These are phyloP conservation scores for Andrena dorsata DNA, from an alignment of 2,888 invertebrate genomes.

Conservation along the genomic window DNA sequence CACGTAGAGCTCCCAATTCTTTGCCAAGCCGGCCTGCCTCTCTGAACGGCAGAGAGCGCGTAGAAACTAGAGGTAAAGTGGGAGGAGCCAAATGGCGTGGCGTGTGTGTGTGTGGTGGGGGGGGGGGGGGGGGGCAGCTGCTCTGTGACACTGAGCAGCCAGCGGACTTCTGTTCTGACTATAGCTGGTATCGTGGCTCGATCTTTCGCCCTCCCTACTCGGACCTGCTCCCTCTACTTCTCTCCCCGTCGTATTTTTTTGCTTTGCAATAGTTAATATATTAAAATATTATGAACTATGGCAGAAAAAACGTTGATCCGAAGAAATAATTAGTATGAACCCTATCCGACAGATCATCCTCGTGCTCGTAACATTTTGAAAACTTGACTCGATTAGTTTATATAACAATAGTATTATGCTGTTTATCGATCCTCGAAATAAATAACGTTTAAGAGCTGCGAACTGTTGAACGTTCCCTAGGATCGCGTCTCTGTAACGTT, in stretches of 20 bases:
- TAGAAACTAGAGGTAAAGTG: neutral
- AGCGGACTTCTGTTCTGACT: neutral
- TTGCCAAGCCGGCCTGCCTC: neutral
- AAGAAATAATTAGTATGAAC: conserved; percentile 66
- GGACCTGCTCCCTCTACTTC: conserved; percentile 11
- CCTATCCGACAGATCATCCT: conserved; percentile 55
- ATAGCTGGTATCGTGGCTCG: conserved; percentile 28
- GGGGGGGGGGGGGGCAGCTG: neutral
- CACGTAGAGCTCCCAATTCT: neutral
- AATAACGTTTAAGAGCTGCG: conserved; percentile 59
- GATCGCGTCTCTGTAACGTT: conserved; percentile 39
- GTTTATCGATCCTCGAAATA: conserved; percentile 66
- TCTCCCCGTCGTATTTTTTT: neutral
- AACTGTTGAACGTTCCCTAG: conserved; percentile 46
- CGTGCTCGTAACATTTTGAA: conserved; percentile 62
- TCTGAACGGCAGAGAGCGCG: neutral
- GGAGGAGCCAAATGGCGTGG: neutral
- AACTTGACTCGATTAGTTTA: conserved; percentile 66
- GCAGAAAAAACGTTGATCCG: conserved; percentile 70
- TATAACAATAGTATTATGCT: conserved; percentile 70
- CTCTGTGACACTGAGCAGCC: neutral
- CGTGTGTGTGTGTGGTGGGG: neutral
- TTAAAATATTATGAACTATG: conserved; percentile 77
- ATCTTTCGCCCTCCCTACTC: conserved; percentile 50
- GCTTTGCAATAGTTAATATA: conserved; percentile 70